phyloP scores from a whole-genome alignment of 2,113 vertebrate species.

The mouse (Mus musculus) region GRCm39 chr12:71462501-71463000 shows the following conservation, averaged over 20 bases:
- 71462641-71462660: neutral
- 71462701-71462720: neutral
- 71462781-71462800: neutral
- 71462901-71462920: neutral
- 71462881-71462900: neutral
- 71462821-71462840: neutral
- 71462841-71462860: neutral
- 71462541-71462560: neutral
- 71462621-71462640: neutral
- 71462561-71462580: conserved; percentile 34
- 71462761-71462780: neutral
- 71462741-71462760: neutral
- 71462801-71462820: neutral
- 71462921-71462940: neutral
- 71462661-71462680: neutral
- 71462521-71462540: neutral
- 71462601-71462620: neutral
- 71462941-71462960: neutral
- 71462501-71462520: neutral
- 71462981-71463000: neutral
- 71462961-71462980: neutral
- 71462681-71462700: neutral
- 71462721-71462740: too few relatives aligned
- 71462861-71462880: neutral
- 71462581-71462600: neutral